phyloP scores from a whole-genome alignment of 2,888 invertebrate genomes.

The Euplagia quadripunctaria region DNA sequence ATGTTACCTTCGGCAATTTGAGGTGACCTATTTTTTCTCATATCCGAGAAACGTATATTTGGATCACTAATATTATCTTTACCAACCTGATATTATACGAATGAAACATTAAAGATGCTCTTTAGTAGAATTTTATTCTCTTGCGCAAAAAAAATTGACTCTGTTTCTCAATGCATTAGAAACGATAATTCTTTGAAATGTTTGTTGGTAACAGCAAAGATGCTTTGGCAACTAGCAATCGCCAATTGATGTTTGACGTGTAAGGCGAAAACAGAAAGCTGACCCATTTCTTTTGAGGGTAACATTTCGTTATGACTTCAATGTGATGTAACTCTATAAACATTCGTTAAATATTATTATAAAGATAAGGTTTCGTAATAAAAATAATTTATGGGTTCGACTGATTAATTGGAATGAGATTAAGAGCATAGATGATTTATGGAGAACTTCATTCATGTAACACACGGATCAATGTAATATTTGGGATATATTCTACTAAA shows the following conservation, averaged over 20 bases:
- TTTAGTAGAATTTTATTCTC: constrained; percentile 7
- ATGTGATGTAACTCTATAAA: constrained; percentile 59
- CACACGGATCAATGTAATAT: constrained; percentile 1
- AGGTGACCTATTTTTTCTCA: constrained; percentile 67
- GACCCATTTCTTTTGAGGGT: constrained; percentile 79
- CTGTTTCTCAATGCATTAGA: constrained; percentile 35
- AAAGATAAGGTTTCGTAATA: constrained; percentile 69
- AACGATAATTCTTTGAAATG: constrained; percentile 39
- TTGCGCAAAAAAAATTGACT: neutral
- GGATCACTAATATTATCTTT: constrained; percentile 26
- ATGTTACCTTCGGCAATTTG: constrained; percentile 64
- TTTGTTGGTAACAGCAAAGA: constrained; percentile 40
- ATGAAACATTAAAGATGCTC: constrained; percentile 31
- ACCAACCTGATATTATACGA: constrained; percentile 22
- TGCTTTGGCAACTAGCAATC: constrained; percentile 50
- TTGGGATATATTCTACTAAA: neutral
- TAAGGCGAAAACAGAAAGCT: constrained; percentile 72
- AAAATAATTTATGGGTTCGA: constrained; percentile 62
- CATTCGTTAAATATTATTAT: constrained; percentile 10
- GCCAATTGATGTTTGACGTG: constrained; percentile 70
- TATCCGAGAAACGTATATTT: constrained; percentile 33
- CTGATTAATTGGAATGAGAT: constrained; percentile 48
- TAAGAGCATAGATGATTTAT: constrained; percentile 28
- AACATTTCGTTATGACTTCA: constrained; percentile 76
- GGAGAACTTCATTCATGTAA: constrained; percentile 49